Evolutionary conservation across 2,888 invertebrate species (phyloP).

Genomic region (Geophilus truncorum): DNA sequence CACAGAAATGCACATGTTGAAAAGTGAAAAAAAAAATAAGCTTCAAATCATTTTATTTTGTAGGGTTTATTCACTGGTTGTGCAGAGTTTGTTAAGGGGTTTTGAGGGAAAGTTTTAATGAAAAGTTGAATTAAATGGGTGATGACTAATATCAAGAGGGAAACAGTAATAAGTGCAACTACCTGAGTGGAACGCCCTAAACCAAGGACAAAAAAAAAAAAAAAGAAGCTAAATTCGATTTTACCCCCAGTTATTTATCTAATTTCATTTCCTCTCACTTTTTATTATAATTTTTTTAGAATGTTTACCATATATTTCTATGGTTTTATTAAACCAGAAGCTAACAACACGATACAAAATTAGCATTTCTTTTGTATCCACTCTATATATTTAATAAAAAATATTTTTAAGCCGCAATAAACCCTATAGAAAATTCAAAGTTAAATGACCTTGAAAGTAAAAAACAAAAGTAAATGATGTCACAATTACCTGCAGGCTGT

Average conservation of each 20-base stretch:
- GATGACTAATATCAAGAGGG: background rate
- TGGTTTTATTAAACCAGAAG: no score
- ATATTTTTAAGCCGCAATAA: no score
- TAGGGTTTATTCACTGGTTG: no score
- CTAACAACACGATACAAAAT: background rate
- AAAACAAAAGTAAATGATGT: background rate
- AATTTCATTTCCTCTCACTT: no score
- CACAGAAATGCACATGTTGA: background rate
- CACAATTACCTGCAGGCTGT: conserved; percentile 22
- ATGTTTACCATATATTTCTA: no score
- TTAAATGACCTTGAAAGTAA: background rate
- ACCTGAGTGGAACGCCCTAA: background rate
- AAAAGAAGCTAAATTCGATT: no score
- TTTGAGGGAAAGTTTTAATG: background rate
- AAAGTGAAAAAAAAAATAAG: background rate
- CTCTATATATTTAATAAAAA: no score
- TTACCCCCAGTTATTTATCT: no score
- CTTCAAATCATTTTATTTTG: background rate
- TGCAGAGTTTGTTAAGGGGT: background rate
- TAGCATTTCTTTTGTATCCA: no score
- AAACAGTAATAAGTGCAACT: background rate
- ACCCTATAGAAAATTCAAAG: background rate
- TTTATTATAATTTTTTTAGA: background rate
- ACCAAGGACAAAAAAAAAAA: background rate
- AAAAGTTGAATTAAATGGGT: background rate